Evolutionary conservation across 2,797 vertebrate species (phyloP).

Genomic region (Danio albolineatus): DNA sequence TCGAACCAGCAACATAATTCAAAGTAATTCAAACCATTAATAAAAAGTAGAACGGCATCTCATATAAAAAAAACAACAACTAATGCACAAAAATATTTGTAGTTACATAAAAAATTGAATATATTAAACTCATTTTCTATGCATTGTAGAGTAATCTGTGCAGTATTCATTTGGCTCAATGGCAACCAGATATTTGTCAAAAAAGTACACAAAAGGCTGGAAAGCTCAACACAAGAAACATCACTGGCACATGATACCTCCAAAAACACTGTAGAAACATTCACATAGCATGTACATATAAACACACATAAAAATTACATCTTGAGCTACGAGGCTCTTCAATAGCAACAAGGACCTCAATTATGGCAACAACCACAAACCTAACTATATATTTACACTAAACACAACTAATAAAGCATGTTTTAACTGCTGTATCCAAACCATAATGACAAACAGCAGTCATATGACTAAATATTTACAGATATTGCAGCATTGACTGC

Average conservation of each 20-base stretch:
- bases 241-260: too few relatives aligned
- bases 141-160: neutral
- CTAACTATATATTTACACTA: neutral
- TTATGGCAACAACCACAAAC: neutral
- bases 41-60: too few relatives aligned
- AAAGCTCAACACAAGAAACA: too few relatives aligned
- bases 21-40: too few relatives aligned
- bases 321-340: neutral
- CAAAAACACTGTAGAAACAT: too few relatives aligned
- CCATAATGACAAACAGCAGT: neutral
- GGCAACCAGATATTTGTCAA: too few relatives aligned
- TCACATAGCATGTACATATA: too few relatives aligned
- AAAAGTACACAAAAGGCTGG: too few relatives aligned
- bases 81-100: neutral
- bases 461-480: slow-evolving; percentile 21
- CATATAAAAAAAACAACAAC: too few relatives aligned
- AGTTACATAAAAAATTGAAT: too few relatives aligned
- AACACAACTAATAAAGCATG: slow-evolving; percentile 16
- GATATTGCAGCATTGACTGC: neutral
- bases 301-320: too few relatives aligned
- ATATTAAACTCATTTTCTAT: neutral
- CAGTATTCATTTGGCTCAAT: neutral
- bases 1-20: too few relatives aligned
- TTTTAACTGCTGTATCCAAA: neutral
- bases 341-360: neutral